These are phyloP conservation scores for Amblyopsis hoosieri DNA, from an alignment of 2,797 vertebrate genomes.

Conservation along the genomic window DNA sequence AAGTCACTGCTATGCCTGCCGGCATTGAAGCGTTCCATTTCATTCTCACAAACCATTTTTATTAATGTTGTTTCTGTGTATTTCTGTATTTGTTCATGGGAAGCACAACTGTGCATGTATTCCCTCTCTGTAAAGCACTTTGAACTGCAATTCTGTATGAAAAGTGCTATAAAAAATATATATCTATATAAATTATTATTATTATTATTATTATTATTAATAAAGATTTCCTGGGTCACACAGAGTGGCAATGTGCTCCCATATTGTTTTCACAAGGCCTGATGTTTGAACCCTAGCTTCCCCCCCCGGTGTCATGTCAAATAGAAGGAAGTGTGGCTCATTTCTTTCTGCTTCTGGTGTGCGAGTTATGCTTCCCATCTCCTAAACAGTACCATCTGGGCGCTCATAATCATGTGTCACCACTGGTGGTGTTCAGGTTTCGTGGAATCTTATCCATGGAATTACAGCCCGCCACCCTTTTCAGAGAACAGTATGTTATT, in stretches of 20 bases:
- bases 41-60: constrained; percentile 3
- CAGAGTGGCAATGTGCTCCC: constrained; percentile 7
- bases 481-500: constrained; percentile 19
- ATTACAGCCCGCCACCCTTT: constrained; percentile 20
- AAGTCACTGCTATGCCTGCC: constrained; percentile 18
- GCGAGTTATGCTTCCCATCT: not conserved
- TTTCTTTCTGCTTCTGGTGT: constrained; percentile 10
- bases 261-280: constrained; percentile 46
- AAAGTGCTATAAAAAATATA: no score
- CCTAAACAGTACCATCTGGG: constrained; percentile 1
- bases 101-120: no score
- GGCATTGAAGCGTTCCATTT: constrained; percentile 15
- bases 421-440: constrained; percentile 22
- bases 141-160: no score
- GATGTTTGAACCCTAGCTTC: constrained; percentile 32
- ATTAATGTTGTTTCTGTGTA: no score
- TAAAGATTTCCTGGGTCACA: constrained; percentile 10
- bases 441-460: constrained; percentile 11
- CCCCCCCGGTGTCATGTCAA: constrained; percentile 5
- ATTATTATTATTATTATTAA: no score
- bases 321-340: not conserved
- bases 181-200: no score
- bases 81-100: no score
- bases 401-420: constrained; percentile 9
- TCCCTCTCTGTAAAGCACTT: no score